Evolutionary conservation across 2,888 invertebrate genomes (phyloP).

Genomic region (Pammene fasciana): DNA sequence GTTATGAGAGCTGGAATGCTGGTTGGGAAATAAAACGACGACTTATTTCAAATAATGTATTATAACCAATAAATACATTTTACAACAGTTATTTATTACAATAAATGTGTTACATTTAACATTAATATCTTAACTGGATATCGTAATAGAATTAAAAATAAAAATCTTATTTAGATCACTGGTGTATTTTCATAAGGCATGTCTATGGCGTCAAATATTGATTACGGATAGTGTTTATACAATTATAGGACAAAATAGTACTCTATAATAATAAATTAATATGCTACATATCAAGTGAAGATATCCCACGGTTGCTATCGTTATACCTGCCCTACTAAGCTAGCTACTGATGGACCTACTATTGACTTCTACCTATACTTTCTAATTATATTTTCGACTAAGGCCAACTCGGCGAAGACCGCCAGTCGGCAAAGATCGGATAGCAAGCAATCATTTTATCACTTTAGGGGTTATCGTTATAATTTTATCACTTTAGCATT

Average conservation of each 20-base stretch:
- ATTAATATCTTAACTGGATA: slow-evolving; percentile 58
- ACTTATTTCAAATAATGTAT: slow-evolving; percentile 70
- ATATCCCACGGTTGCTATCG: slow-evolving; percentile 36
- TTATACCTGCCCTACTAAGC: slow-evolving; percentile 40
- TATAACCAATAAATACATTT: slow-evolving; percentile 82
- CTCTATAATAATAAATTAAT: not conserved
- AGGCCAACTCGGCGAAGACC: no score
- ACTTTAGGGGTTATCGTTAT: not conserved
- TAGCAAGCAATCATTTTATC: slow-evolving; percentile 4
- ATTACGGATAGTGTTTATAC: slow-evolving; percentile 22
- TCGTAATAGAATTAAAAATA: slow-evolving; percentile 44
- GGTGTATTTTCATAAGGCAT: slow-evolving; percentile 56
- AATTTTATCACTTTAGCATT: not conserved
- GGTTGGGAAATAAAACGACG: slow-evolving; percentile 52
- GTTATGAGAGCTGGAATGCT: not conserved
- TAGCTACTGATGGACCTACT: slow-evolving; percentile 16
- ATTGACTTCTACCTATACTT: not conserved
- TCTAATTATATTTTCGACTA: no score
- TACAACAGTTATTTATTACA: slow-evolving; percentile 77
- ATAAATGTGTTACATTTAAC: slow-evolving; percentile 61
- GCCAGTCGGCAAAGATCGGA: no score
- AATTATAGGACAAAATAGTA: slow-evolving; percentile 7
- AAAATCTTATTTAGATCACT: slow-evolving; percentile 52
- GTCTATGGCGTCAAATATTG: slow-evolving; percentile 44
- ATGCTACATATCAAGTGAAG: not conserved